Conservation (phyloP, 2,888 invertebrate species). For the Hoplodrina ambigua region DNA sequence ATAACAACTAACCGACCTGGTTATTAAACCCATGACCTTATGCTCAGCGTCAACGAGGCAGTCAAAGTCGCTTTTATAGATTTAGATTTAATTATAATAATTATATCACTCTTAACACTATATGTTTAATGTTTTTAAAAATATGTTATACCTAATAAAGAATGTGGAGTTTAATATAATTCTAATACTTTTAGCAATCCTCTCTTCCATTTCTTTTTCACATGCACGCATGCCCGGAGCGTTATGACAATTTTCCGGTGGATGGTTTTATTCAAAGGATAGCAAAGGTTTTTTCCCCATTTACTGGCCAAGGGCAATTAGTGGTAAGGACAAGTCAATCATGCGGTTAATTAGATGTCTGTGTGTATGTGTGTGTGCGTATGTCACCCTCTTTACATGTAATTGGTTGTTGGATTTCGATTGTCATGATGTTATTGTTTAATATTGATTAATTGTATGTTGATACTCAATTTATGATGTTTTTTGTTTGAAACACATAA, state of each 20-base stretch:
- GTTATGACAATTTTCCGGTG: conserved; percentile 75
- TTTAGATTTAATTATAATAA: not conserved
- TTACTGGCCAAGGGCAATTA: conserved; percentile 75
- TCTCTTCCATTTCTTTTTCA: conserved; percentile 39
- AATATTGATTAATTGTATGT: not conserved
- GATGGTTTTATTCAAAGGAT: conserved; percentile 68
- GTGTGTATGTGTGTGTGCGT: conserved; percentile 15
- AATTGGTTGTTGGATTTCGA: conserved; percentile 43
- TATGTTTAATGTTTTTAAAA: no score
- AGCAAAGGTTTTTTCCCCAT: conserved; percentile 67
- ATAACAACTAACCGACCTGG: no score
- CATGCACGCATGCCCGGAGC: conserved; percentile 46
- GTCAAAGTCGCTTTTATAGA: no score
- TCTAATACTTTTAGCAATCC: conserved; percentile 8
- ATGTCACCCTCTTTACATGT: conserved; percentile 48
- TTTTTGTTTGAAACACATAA: no score
- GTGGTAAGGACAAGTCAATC: conserved; percentile 76
- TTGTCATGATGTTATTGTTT: conserved; percentile 32
- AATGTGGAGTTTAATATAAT: not conserved
- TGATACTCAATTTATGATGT: no score
- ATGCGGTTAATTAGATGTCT: conserved; percentile 78
- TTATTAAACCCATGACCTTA: no score
- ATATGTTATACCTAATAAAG: no score
- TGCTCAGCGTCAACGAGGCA: not conserved
- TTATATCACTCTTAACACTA: not conserved